Percentiles rank a stretch among this genome's conserved stretches.
phyloP scores from a whole-genome alignment of 1,140 invertebrate genomes.

The Coenobita brevimanus region DNA sequence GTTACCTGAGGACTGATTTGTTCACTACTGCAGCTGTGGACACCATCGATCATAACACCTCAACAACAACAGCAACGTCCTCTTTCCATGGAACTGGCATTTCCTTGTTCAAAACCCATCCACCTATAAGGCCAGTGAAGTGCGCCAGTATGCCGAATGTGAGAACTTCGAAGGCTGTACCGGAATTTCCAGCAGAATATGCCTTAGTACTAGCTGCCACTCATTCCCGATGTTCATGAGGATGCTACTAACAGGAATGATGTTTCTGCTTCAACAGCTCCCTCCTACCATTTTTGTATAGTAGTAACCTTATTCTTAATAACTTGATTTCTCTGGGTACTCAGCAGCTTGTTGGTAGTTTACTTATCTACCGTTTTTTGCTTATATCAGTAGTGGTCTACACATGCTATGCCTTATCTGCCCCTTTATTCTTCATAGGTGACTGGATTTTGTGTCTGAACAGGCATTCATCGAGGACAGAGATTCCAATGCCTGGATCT shows the following conservation, averaged over 20 bases:
- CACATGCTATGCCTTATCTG: too few species aligned
- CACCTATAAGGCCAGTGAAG: too few species aligned
- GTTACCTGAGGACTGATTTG: neutral
- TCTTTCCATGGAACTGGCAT: too few species aligned
- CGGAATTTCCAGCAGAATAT: too few species aligned
- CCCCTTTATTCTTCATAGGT: neutral
- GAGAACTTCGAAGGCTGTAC: constrained; percentile 15
- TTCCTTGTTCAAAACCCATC: constrained; percentile 4
- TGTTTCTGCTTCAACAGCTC: neutral
- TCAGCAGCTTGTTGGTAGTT: neutral
- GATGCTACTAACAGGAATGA: neutral
- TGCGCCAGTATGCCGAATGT: neutral
- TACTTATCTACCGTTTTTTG: too few species aligned
- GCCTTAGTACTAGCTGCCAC: neutral
- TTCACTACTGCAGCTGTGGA: neutral
- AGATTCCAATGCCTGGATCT: too few species aligned
- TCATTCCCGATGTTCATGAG: neutral
- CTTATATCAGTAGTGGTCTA: too few species aligned
- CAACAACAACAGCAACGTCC: too few species aligned
- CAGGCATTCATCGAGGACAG: too few species aligned
- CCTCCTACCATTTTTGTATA: neutral
- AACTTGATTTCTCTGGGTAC: neutral
- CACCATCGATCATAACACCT: constrained; percentile 1
- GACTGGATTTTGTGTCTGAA: constrained; percentile 10
- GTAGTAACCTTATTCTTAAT: neutral